phyloP scores from a whole-genome alignment of 2,113 vertebrate species.

The Plectropomus leopardus region DNA sequence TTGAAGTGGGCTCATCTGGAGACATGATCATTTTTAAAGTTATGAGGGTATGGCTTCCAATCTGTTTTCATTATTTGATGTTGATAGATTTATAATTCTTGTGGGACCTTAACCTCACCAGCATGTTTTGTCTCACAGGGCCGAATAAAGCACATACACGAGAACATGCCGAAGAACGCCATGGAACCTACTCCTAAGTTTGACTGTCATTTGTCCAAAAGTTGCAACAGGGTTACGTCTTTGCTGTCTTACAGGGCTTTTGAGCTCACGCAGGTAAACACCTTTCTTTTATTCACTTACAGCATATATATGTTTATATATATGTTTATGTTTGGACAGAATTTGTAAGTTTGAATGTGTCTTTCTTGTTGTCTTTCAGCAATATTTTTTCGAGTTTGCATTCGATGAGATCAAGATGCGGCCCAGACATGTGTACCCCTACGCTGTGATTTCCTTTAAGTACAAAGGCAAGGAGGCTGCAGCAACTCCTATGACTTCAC shows the following conservation, averaged over 20 bases:
- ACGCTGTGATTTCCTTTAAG: slow-evolving; percentile 93
- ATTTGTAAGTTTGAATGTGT: background rate
- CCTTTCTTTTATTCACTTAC: background rate
- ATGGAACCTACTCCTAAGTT: slow-evolving; percentile 93
- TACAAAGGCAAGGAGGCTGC: slow-evolving; percentile 90
- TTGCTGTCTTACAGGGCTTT: slow-evolving; percentile 93
- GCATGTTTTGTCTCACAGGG: slow-evolving; percentile 84
- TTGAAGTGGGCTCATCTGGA: slow-evolving; percentile 89
- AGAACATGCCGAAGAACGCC: slow-evolving; percentile 88
- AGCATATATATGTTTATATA: background rate
- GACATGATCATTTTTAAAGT: slow-evolving; percentile 96
- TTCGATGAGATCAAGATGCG: slow-evolving; percentile 92
- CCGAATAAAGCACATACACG: slow-evolving; percentile 92
- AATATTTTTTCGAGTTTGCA: slow-evolving; percentile 96
- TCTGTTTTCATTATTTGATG: background rate
- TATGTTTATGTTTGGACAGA: background rate
- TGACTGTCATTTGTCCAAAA: slow-evolving; percentile 95
- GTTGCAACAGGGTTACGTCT: slow-evolving; percentile 90
- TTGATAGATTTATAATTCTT: background rate
- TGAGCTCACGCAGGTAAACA: slow-evolving; percentile 94
- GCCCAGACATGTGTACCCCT: slow-evolving; percentile 94
- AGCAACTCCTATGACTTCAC: slow-evolving; percentile 82
- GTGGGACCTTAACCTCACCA: background rate
- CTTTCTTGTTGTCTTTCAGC: slow-evolving; percentile 82
- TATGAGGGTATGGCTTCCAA: slow-evolving; percentile 89